Evolutionary conservation across 1,140 invertebrate species (phyloP), one percentile per base, ranked within the genome.

Genomic region (Tenebrio molitor): DNA sequence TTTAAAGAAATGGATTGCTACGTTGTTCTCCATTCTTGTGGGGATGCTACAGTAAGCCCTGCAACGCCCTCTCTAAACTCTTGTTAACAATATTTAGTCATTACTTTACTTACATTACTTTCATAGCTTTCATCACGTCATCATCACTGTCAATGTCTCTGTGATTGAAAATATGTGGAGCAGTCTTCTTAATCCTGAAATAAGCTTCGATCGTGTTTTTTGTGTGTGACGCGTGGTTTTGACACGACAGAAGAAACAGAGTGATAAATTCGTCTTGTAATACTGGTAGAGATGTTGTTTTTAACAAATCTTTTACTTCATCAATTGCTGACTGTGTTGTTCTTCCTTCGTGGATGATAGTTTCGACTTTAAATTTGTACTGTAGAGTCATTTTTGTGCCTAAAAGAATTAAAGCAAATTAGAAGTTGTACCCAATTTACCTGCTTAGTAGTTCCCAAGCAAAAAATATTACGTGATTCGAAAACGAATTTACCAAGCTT

Each of bases 201-300:
- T 89, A 89, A 70, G 83, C 84, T 64, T 85, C 83, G 79, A 89
- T 87, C 73, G 87, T 89, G n/a, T 75, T 83, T 72, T 86, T 86
- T 0, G 85, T 87, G 36, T 81, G 83, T 14, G 87, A 84, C 2
- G 85, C 66, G 15, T 88, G 82, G 16, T 84, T 86, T 39, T 86
- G 84, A 79, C 88, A 89, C 33, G 88, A 88, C 42, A 87, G 84
- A 17, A 87, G 84, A 75, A 89, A 89, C 19, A 88, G 79, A 0
- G 87, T 81, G 10, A 89, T 79, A 33, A 33, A 33, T 33, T 33
- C 29, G 10, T 33, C 29, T 10, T 33, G 29, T 10, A 33, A 10
- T 10, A 33, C 4, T 10, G 29, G 29, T 5, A 33, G 29, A 4
- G 29, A 33, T 33, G 29, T 33, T 33, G 29, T 33, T 33, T 33